phyloP scores from a whole-genome alignment of 2,113 vertebrate species.

The Mastomys coucha region DNA sequence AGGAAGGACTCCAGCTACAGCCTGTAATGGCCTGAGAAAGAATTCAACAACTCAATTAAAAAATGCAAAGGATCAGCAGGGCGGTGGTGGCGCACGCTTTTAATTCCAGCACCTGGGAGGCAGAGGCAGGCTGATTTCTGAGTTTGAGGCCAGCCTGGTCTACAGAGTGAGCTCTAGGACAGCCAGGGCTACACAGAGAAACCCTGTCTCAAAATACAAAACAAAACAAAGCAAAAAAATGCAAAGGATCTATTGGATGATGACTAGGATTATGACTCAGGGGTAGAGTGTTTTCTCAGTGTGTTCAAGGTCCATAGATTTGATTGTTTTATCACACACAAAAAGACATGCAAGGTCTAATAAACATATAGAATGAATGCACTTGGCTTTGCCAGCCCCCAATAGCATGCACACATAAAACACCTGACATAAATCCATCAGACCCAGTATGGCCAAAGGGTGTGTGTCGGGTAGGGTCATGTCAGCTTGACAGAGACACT shows the following conservation, averaged over 20 bases:
- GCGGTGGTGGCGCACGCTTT: no score
- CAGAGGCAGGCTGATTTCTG: no score
- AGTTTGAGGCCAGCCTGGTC: no score
- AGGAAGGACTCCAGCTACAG: neutral
- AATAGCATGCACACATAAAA: neutral
- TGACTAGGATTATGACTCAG: no score
- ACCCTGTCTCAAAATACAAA: no score
- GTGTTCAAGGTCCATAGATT: neutral
- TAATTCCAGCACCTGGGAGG: no score
- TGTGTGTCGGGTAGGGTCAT: neutral
- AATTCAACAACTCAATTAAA: neutral
- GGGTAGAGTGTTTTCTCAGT: neutral
- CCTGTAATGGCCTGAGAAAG: neutral
- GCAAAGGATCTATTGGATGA: no score
- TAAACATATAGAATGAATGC: neutral
- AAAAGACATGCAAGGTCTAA: neutral
- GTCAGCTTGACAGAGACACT: neutral
- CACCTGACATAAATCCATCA: neutral
- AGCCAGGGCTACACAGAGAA: no score
- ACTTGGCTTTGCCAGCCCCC: neutral
- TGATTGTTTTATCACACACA: neutral
- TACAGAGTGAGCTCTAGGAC: no score
- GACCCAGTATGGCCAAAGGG: neutral
- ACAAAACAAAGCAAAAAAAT: no score
- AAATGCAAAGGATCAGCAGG: neutral